Base-by-base conservation (phyloP, 2,113 vertebrate genomes). In the Passer domesticus region DNA sequence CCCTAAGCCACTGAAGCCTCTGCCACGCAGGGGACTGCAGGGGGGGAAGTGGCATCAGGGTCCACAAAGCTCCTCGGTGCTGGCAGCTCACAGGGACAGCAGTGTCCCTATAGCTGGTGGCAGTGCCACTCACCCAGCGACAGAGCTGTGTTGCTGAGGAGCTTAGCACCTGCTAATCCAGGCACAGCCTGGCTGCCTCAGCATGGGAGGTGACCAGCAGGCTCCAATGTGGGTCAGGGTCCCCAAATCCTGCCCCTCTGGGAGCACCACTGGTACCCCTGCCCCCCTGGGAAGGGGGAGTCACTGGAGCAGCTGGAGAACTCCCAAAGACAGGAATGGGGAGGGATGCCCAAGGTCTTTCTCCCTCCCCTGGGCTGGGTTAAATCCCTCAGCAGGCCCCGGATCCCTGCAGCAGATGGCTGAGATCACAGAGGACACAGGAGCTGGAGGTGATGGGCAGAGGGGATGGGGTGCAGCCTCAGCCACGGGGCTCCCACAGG, bases 381-480 rank as follows among this genome's bases (percentile, higher is more conserved):
- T 76, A 73, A 96, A 95, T 84, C 87, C 64, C 24, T 60, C 10
- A 5, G 22, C n/a, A 39, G 63, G 55, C 17, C 41, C n/a, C 0
- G 0, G 28, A 75, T 87, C 19, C 35, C 59, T 15, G 0, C 11
- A 79, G 87, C 87, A 92, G 94, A 96, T 88, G 90, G 91, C 21
- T 8, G 60, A 72, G 52, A 89, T 56, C 63, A 60, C 9, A 4
- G 35, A 74, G 81, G 43, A 67, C 41, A 30, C 28, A 1, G 55
- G 9, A 41, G 37, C 20, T 0, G 0, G 56, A 43, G 31, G 11
- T 0, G 0, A 39, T 3, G 46, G 46, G 50, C 20, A 8, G 27
- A 58, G n/a, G 31, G 37, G 81, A 28, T 3, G 8, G 39, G 28
- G 59, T 23, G 2, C 49, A 59, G 55, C 16, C 35, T 39, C 8